A percentile compares a stretch with the other conserved stretches of the same genome.
phyloP scores from a whole-genome alignment of 2,113 vertebrate species.

The Gallinago paraguaiae region DNA sequence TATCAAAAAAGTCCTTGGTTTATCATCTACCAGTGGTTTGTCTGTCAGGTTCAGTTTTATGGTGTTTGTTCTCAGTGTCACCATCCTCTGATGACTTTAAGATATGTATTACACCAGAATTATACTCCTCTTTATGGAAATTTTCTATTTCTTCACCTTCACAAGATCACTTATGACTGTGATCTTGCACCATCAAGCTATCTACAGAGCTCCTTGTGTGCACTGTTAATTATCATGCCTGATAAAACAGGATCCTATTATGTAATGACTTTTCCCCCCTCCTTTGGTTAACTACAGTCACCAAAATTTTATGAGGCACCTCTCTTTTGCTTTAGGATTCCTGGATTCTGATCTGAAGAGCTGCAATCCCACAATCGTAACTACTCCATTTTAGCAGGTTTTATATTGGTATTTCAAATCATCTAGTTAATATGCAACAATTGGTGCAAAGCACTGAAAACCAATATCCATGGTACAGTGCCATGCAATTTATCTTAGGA shows the following conservation, averaged over 20 bases:
- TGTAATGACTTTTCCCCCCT: neutral
- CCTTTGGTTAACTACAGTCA: neutral
- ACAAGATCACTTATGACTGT: neutral
- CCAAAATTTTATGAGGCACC: neutral
- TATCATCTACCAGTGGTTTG: neutral
- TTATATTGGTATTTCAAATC: neutral
- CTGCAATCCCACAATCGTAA: neutral
- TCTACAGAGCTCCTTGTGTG: neutral
- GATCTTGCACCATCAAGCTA: neutral
- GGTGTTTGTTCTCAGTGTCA: neutral
- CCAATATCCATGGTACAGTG: neutral
- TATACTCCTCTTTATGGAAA: neutral
- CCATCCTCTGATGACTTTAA: neutral
- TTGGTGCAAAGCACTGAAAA: neutral
- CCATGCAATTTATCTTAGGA: neutral
- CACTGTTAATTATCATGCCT: neutral
- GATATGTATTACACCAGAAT: neutral
- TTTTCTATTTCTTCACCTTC: neutral
- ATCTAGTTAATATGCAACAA: neutral
- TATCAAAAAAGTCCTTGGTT: neutral
- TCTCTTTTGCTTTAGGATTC: neutral
- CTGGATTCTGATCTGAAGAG: neutral
- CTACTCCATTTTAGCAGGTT: neutral
- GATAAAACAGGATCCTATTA: neutral
- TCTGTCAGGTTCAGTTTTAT: neutral